Base-by-base conservation (phyloP, 2,797 vertebrate species). In the Clamator glandarius region DNA sequence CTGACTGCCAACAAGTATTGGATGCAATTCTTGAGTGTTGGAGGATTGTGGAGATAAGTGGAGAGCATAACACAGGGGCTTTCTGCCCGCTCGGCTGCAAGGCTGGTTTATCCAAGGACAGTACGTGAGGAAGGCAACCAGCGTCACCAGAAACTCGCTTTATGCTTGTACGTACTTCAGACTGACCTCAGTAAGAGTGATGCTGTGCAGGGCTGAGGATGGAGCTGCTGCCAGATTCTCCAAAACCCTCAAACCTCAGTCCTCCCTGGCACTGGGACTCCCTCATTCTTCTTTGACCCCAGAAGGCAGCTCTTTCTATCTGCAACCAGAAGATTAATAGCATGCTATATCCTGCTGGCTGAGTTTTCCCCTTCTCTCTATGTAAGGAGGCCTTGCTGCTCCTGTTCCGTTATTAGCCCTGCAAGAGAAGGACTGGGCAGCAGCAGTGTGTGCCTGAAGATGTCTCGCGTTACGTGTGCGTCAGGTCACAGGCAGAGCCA, bases 1-100 rank as follows among this genome's bases (percentile, higher is more conserved):
- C 12, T 1, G 39, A 7, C 16, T 12, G 2, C 6, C 51, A 31
- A 0, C n/a, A 8, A 9, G 31, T 21, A 1, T 0, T 26, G 26
- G 48, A 16, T 75, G 3, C 12, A 8, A 14, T 63, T 67, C n/a
- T 42, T 6, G 64, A 35, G 16, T 3, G 28, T 0, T 72, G 64
- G 33, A 69, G 51, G 14, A 2, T 11, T 21, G 25, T 5, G 62
- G 13, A 31, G 23, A 15, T n/a, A 18, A 8, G 4, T 25, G 63
- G 41, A 31, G 41, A 24, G 20, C 12, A 13, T 13, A 51, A 5
- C 25, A 14, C 52, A 21, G 48, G 13, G 10, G 15, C 8, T 69
- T 35, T 28, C 18, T 61, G 42, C 19, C 61, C 1, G 1, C 5
- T 1, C 54, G 54, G 68, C 55, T 63, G 54, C 23, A 42, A 25